Conservation (phyloP, 2,888 invertebrate genomes). For the Acronicta psi region DNA sequence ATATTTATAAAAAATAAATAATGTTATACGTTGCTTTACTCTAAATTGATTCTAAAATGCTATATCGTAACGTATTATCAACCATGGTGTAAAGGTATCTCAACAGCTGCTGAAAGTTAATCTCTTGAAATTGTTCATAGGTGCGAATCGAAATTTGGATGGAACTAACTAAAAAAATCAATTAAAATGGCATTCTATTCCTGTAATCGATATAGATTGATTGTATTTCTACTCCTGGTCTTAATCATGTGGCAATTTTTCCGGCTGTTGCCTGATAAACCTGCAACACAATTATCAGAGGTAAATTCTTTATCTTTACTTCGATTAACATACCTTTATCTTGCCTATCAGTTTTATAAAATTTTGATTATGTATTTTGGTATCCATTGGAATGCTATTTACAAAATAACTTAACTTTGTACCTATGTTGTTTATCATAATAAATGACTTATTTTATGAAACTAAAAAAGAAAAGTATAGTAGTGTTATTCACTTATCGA, state of each 20-base stretch:
- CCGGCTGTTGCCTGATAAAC: conserved; percentile 74
- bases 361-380: not conserved
- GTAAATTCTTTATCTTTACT: conserved; percentile 59
- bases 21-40: too few relatives aligned
- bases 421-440: too few relatives aligned
- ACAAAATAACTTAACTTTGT: too few relatives aligned
- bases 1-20: too few relatives aligned
- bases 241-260: conserved; percentile 84
- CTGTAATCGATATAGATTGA: conserved; percentile 81
- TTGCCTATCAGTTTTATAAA: not conserved
- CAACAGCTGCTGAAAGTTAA: conserved; percentile 19
- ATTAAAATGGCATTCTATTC: conserved; percentile 79
- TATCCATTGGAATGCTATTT: too few relatives aligned
- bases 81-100: conserved; percentile 3
- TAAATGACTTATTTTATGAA: too few relatives aligned
- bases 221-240: conserved; percentile 78
- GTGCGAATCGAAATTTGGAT: conserved; percentile 18
- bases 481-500: too few relatives aligned
- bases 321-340: conserved; percentile 17
- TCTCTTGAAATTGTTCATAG: not conserved
- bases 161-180: conserved; percentile 27
- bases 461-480: too few relatives aligned
- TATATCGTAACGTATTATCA: not conserved
- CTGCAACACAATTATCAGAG: conserved; percentile 65
- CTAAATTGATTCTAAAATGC: conserved; percentile 6